phyloP scores from a whole-genome alignment of 1,140 invertebrate species.

The Dufourea novaeangliae region DNA sequence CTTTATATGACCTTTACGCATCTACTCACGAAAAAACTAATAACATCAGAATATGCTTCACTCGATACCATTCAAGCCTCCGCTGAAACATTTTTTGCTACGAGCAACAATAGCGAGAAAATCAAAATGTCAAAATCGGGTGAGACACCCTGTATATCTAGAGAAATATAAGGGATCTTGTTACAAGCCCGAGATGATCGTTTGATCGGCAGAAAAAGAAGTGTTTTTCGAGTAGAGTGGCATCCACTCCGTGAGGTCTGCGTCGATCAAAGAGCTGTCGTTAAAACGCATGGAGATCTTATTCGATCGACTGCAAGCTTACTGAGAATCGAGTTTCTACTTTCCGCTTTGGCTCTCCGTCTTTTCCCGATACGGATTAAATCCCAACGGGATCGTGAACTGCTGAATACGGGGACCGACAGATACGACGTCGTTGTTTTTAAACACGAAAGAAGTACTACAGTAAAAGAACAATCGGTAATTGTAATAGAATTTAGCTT shows the following conservation, averaged over 20 bases:
- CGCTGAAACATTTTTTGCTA: no score
- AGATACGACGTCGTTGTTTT: conserved; percentile 52
- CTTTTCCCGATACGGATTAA: conserved; percentile 40
- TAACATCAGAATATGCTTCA: no score
- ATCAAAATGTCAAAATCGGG: no score
- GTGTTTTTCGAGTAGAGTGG: neutral
- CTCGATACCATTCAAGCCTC: no score
- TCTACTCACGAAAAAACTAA: no score
- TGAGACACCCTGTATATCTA: neutral
- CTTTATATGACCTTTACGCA: no score
- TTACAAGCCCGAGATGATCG: neutral
- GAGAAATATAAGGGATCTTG: neutral
- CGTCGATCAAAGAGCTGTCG: conserved; percentile 24
- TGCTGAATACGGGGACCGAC: conserved; percentile 18
- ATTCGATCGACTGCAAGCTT: neutral
- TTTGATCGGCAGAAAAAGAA: conserved; percentile 6
- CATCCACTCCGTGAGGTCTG: conserved; percentile 1
- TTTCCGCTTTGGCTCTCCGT: conserved; percentile 10
- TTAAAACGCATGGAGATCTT: conserved; percentile 19
- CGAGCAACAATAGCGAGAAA: no score
- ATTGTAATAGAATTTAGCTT: conserved; percentile 32
- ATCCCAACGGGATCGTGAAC: conserved; percentile 47
- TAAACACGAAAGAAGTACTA: conserved; percentile 39
- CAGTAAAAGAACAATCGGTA: conserved; percentile 15
- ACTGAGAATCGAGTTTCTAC: conserved; percentile 51